Conservation (phyloP, 2,797 vertebrate genomes). For the Columba guinea region DNA sequence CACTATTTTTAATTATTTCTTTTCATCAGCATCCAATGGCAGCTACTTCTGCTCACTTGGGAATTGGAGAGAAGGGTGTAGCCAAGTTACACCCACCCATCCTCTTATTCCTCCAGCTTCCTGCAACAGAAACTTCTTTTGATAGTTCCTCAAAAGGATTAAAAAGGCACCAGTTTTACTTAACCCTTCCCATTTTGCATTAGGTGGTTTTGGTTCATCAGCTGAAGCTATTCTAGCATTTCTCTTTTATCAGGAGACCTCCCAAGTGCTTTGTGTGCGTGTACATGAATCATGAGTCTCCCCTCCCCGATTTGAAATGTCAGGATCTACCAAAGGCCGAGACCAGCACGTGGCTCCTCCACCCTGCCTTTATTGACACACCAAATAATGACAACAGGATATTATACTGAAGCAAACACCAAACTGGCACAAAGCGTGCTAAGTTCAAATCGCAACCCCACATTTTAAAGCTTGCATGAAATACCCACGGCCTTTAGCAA, state of each 20-base stretch:
- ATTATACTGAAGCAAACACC: background rate
- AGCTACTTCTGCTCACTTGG: conserved; percentile 23
- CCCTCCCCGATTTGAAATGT: background rate
- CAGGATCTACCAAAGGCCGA: background rate
- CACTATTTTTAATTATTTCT: background rate
- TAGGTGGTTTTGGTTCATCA: background rate
- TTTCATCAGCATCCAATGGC: conserved; percentile 7
- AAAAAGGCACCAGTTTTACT: background rate
- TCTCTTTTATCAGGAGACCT: background rate
- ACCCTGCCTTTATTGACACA: background rate
- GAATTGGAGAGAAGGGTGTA: conserved; percentile 33
- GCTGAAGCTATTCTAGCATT: background rate
- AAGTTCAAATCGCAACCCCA: background rate
- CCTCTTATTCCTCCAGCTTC: conserved; percentile 36
- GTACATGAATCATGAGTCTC: background rate
- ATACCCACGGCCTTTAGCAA: rapidly evolving
- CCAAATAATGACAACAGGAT: background rate
- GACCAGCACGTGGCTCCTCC: background rate
- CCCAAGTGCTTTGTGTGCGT: background rate
- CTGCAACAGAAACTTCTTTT: background rate
- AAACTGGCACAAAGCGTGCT: background rate
- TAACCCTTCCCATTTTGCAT: background rate
- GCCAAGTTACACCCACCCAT: conserved; percentile 41
- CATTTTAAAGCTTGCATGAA: background rate
- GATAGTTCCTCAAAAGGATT: conserved; percentile 47